Percentiles rank a stretch among this genome's conserved stretches.
phyloP scores from a whole-genome alignment of 1,140 invertebrate species.

The Chelonus insularis region DNA sequence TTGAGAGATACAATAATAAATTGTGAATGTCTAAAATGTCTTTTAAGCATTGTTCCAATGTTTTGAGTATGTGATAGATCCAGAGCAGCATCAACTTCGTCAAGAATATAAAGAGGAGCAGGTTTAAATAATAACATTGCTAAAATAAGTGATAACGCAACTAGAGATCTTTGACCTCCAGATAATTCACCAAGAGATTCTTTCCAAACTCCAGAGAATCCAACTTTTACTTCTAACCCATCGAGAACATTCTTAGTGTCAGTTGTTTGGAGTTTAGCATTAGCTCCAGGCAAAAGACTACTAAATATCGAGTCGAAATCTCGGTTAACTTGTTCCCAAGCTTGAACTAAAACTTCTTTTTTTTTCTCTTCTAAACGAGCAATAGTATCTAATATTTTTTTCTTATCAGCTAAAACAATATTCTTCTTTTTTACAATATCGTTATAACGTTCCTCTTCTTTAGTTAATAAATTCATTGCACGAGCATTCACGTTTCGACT shows the following conservation, averaged over 20 bases:
- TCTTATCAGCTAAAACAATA: slow-evolving; percentile 86
- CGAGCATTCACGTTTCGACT: slow-evolving; percentile 80
- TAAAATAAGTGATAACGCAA: slow-evolving; percentile 94
- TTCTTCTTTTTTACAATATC: slow-evolving; percentile 78
- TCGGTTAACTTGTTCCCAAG: slow-evolving; percentile 78
- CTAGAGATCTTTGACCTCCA: slow-evolving; percentile 94
- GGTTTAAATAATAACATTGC: slow-evolving; percentile 97
- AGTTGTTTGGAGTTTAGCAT: slow-evolving; percentile 81
- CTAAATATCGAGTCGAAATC: slow-evolving; percentile 98
- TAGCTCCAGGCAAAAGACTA: slow-evolving; percentile 85
- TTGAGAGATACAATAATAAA: slow-evolving; percentile 99
- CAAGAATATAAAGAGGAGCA: slow-evolving; percentile 97
- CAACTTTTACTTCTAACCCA: slow-evolving; percentile 91
- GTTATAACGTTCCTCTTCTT: slow-evolving; percentile 84
- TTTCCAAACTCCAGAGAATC: slow-evolving; percentile 94
- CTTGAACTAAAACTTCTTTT: slow-evolving; percentile 75
- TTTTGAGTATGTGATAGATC: slow-evolving; percentile 99
- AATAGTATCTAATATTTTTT: slow-evolving; percentile 82
- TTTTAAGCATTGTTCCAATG: slow-evolving; percentile 93
- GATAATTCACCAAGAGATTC: slow-evolving; percentile 94
- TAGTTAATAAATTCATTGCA: slow-evolving; percentile 82
- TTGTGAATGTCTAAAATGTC: slow-evolving; percentile 94
- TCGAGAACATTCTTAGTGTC: slow-evolving; percentile 74
- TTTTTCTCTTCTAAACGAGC: slow-evolving; percentile 89
- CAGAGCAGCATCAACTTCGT: slow-evolving; percentile 98